Evolutionary conservation across 2,888 invertebrate genomes (phyloP), one percentile per base, ranked within the genome.

Genomic region (Torymus auratus): DNA sequence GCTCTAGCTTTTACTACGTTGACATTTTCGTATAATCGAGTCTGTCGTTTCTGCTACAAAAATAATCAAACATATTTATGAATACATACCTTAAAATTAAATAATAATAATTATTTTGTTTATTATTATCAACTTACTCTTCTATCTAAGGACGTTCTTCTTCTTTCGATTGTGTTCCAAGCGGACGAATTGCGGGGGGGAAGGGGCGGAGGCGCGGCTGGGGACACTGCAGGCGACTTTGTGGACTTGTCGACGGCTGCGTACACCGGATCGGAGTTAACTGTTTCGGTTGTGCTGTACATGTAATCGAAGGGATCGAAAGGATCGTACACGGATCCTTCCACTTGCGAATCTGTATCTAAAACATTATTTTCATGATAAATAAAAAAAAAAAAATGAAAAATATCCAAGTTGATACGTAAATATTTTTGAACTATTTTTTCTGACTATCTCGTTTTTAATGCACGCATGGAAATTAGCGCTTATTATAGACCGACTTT

Each of bases 281-380:
- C 90, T 81, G 94, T 94, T 86, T 93, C 94, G 86, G 93, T 94
- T 83, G 94, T 93, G 86, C 93, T 93, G 87, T 95, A 94, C 89
- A 95, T 93, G 88, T 95, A 95, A 89, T 95, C 95, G 86, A 95
- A 95, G n/a, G 95, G 95, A 91, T 96, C 95, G 87, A 95, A 95
- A 82, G 95, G 94, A 86, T 95, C 94, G 86, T 96, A 95, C 83
- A 95, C 94, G 72, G 94, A 94, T 80, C 92, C 93, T 80, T 93
- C 92, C 84, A 93, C 93, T 84, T 94, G 93, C 23, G 94, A 94
- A 83, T 91, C 92, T 80, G 91, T 89, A 82, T 90, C 89, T 89
- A 83, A 61, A 85, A 80, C 70, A 71, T 77, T 67, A 77, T 73
- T 55, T 64, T 62, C 28, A 55, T 14, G 50, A 70, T 2, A 17